These are phyloP conservation scores for Tetragnatha versicolor DNA, from an alignment of 1,140 invertebrate genomes.

Conservation along the genomic window DNA sequence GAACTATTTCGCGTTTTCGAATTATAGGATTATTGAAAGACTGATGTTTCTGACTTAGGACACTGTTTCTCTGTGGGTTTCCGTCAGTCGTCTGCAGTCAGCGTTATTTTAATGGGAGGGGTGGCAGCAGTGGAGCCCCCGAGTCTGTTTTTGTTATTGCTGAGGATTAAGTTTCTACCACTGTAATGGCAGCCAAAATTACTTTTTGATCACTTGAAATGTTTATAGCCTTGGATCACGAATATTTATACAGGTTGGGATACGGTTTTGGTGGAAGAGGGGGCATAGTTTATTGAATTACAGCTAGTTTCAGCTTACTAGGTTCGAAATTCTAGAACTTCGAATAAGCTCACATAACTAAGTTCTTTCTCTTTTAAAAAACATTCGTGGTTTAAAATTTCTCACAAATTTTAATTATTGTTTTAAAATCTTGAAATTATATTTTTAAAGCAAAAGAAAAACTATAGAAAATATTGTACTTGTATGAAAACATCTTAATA, in stretches of 20 bases:
- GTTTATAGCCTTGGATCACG: conserved; percentile 16
- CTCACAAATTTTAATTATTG: too few species aligned
- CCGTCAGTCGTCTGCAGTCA: not conserved
- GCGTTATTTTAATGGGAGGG: conserved; percentile 23
- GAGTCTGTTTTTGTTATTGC: conserved; percentile 22
- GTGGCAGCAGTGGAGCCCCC: not conserved
- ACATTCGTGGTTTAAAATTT: too few species aligned
- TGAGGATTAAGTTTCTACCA: not conserved
- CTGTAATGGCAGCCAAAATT: conserved; percentile 10
- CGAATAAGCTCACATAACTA: not conserved
- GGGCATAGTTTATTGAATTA: too few species aligned
- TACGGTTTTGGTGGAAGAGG: not conserved
- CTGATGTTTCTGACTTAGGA: too few species aligned
- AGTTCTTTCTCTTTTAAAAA: not conserved
- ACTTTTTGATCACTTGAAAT: conserved; percentile 27
- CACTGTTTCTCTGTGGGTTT: not conserved
- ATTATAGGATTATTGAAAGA: too few species aligned
- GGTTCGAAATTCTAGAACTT: too few species aligned
- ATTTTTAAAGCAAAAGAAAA: too few species aligned
- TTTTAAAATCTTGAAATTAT: too few species aligned
- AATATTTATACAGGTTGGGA: not conserved
- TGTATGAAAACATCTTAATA: too few species aligned
- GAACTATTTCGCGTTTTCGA: too few species aligned
- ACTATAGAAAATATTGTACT: too few species aligned
- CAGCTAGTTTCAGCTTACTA: too few species aligned